Percentiles rank a stretch among this genome's conserved stretches.
phyloP scores from a whole-genome alignment of 2,113 vertebrate species.

The Alectura lathami region DNA sequence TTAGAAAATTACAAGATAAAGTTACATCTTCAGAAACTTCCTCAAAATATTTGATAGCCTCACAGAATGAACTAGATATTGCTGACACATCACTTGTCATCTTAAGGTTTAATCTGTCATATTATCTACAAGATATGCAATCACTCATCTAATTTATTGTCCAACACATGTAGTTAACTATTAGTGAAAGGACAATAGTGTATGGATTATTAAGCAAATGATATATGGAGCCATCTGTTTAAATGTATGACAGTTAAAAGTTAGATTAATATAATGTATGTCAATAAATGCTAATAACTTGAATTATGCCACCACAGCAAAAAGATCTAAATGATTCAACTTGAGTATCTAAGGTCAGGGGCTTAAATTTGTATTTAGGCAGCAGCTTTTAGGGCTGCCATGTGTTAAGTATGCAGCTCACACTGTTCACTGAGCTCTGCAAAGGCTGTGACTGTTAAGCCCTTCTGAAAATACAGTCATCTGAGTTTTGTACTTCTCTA shows the following conservation, averaged over 20 bases:
- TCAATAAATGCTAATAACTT: constrained; percentile 47
- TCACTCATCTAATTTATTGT: constrained; percentile 4
- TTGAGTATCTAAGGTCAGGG: not conserved
- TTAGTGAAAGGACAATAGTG: constrained; percentile 22
- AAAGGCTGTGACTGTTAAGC: not conserved
- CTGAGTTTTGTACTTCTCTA: not conserved
- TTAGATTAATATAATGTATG: constrained; percentile 4
- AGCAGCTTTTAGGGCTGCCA: not conserved
- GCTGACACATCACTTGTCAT: not conserved
- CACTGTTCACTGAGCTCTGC: not conserved
- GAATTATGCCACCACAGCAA: constrained; percentile 9
- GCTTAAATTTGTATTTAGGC: not conserved
- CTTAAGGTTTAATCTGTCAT: not conserved
- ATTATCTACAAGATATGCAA: not conserved
- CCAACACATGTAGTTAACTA: not conserved
- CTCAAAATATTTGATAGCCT: not conserved
- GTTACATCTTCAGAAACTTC: not conserved
- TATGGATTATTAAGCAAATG: constrained; percentile 52
- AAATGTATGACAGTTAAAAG: constrained; percentile 5
- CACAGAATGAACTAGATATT: not conserved
- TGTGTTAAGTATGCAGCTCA: not conserved
- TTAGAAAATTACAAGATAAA: not conserved
- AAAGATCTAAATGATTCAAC: not conserved
- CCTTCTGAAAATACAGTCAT: not conserved
- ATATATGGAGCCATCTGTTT: not conserved